Base-by-base conservation (phyloP, 92 coral and sea anemone genomes). In the Zoanthus gigantus region DNA sequence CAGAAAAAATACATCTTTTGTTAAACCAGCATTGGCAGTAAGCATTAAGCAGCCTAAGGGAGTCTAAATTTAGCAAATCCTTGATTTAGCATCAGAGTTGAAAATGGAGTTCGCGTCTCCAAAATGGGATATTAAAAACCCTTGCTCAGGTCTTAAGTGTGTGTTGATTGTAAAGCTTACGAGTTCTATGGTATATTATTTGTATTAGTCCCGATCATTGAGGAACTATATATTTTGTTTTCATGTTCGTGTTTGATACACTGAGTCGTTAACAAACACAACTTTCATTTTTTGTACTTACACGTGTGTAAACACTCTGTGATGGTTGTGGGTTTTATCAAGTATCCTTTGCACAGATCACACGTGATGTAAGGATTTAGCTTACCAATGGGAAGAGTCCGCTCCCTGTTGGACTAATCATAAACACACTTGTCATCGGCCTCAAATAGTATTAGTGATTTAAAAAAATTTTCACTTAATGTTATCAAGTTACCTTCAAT, bases 221-320 rank as follows among this genome's bases (percentile, higher is more conserved):
- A 34, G 42, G 42, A 34, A 34, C 42, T 34, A 34, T 7, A 7
- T 74, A 48, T 45, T 42, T 61, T 69, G 53, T 53, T 74, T 54
- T 77, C 75, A 53, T 50, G 68, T 47, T 45, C 32, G 57, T 29
- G 47, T 81, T 84, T 34, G 79, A 52, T 72, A 66, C 75, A n/a
- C 10, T 66, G 87, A 50, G 78, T 90, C 81, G 65, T 53, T 47
- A 29, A 9, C 18, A 14, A 63, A 9, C 15, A 61, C 69, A 14
- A 61, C n/a, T 6, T 12, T 42, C 75, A 54, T 72, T n/a, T 71
- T 87, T 46, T 88, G 82, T 83, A 94, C 97, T 86, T 90, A 94
- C 97, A 94, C 83, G 97, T 94, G 80, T 94, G 97, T 57, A 94
- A 71, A 88, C 97, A 94, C 90, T 94, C 97, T 15, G 97, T 90